Base-by-base conservation (phyloP, 2,888 invertebrate genomes). In the Taenaris catops region DNA sequence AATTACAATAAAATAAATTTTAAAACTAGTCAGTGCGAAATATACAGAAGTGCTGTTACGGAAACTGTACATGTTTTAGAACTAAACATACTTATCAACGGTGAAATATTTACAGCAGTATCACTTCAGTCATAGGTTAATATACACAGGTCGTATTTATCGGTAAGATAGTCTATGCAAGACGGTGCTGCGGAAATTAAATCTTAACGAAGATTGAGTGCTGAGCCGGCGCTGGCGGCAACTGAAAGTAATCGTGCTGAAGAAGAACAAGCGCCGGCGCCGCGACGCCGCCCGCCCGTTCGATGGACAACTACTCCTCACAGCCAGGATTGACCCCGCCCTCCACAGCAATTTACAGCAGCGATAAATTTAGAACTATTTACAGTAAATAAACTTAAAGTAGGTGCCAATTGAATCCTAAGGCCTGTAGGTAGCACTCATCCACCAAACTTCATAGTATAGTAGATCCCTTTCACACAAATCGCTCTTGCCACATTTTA, bases 211-310 rank as follows among this genome's bases (percentile, higher is more conserved):
- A 81, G 84, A 68, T 69, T 67, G 53, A 67, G 83, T 81, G 84
- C 83, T 68, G 78, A 79, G 79, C 73, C 79, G 80, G 74, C 81
- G 79, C 68, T 72, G 78, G 83, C 87, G 75, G 91, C 91, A 91
- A 91, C 90, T 90, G 73, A 91, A 91, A 91, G 81, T 89, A 91
- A 91, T 87, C 88, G 91, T 91, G 90, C 91, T 91, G 89, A 90
- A 89, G 89, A 89, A 88, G 88, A 90, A 90, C 86, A 91, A 90
- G 90, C 90, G 74, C 73, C 73, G 57, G 62, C 59, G 41, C 46
- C 41, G 37, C 60, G 57, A 48, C 58, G 50, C 58, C 54, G 58
- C 67, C 69, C 72, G 68, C 75, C 46, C 43, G 48, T 42, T 51
- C 50, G 51, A 58, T 55, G 55, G 57, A 55, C 79, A 84, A 87